A percentile compares a stretch with the other conserved stretches of the same genome.
Evolutionary conservation across 1,140 invertebrate genomes (phyloP).

Genomic region (Sitobion miscanthi): DNA sequence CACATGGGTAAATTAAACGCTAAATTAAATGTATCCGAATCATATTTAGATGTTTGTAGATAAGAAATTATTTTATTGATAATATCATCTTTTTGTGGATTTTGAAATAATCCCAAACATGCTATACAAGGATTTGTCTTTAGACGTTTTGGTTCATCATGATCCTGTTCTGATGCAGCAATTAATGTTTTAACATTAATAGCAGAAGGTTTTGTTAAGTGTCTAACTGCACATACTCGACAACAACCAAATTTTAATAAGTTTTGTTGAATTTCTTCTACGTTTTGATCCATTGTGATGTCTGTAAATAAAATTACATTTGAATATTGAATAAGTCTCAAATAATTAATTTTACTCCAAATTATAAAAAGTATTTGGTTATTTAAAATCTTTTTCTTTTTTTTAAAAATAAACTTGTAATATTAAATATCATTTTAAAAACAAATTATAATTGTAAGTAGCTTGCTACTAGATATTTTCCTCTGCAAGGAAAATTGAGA

Average conservation of each 20-base stretch:
- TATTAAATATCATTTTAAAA: no score
- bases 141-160: slow-evolving; percentile 61
- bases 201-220: slow-evolving; percentile 25
- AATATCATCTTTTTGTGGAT: slow-evolving; percentile 63
- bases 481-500: no score
- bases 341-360: neutral
- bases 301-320: slow-evolving; percentile 29
- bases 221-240: slow-evolving; percentile 39
- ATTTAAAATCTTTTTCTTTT: no score
- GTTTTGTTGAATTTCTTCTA: slow-evolving; percentile 49
- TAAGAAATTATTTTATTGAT: slow-evolving; percentile 63
- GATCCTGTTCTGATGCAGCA: slow-evolving; percentile 31
- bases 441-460: no score
- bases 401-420: no score
- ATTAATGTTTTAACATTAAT: slow-evolving; percentile 33
- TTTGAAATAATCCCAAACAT: slow-evolving; percentile 72
- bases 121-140: slow-evolving; percentile 65
- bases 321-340: neutral
- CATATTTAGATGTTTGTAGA: slow-evolving; percentile 62
- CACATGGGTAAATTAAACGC: slow-evolving; percentile 65
- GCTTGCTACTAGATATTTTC: no score
- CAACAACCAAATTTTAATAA: slow-evolving; percentile 56
- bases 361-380: no score
- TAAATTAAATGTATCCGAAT: slow-evolving; percentile 65
- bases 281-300: slow-evolving; percentile 31